Base-by-base conservation (phyloP, 2,888 invertebrate species). In the Pheosia tremula region DNA sequence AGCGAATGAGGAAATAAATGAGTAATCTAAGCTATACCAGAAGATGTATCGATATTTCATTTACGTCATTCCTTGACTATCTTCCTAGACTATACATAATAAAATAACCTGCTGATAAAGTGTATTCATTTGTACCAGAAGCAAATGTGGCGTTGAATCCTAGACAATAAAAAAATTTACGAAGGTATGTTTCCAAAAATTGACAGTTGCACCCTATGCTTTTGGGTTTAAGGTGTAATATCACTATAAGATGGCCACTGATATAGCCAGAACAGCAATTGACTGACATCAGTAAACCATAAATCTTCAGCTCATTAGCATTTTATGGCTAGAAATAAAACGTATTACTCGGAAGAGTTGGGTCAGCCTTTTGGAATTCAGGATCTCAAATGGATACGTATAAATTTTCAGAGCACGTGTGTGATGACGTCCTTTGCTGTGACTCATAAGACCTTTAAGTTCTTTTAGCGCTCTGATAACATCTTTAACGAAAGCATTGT, bases 311-410 rank as follows among this genome's bases (percentile, higher is more conserved):
- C 61, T n/a, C 47, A 47, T 47, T 47, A n/a, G 47, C 11, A 47
- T 47, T 47, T 47, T n/a, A 74, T 67, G 39, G 65, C 52, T 41
- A 66, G 54, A 63, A 66, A 67, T 72, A 69, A 73, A 64, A 58
- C 24, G 37, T 49, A 67, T 69, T 78, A 79, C 74, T 68, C 61
- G 64, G 74, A 78, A 65, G 61, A 52, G 61, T 71, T 75, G 64
- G 64, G 65, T 79, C 77, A 79, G 65, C 66, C 57, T 67, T 68
- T 59, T 72, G 77, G 81, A 77, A 83, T 84, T 71, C 78, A 78
- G 78, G 79, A 78, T 78, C 74, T 77, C 41, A 72, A 69, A 64
- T 69, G 66, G 70, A 75, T 61, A 59, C 68, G 61, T 68, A 69
- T 74, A 68, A 68, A 67, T 69, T 77, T 75, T 66, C 69, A 68